Evolutionary conservation across 1,140 invertebrate genomes (phyloP).

Genomic region (Papilio polyxenes): DNA sequence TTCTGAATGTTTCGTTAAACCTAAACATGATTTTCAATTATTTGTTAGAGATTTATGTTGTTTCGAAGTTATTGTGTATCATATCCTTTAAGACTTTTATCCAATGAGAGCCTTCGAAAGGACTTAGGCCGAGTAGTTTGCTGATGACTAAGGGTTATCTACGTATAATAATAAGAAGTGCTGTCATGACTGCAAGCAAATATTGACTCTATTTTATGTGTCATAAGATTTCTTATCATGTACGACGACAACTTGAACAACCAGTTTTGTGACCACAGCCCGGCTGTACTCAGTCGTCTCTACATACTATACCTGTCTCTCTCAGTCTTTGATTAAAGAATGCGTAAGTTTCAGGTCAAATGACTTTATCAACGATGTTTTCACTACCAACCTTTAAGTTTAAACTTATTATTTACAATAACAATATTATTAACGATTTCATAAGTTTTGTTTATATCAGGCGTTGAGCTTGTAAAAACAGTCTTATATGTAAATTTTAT

Average conservation of each 20-base stretch:
- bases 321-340: conserved; percentile 53
- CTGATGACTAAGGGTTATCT: conserved; percentile 62
- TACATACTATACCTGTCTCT: conserved; percentile 46
- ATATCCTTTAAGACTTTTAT: conserved; percentile 25
- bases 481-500: not conserved
- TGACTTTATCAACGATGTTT: conserved; percentile 41
- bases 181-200: conserved; percentile 45
- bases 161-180: conserved; percentile 53
- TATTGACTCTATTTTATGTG: conserved; percentile 51
- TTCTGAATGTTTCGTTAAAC: not conserved
- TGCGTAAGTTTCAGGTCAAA: conserved; percentile 67
- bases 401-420: conserved; percentile 36
- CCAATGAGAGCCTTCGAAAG: conserved; percentile 41
- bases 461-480: not conserved
- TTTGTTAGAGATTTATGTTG: not conserved
- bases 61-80: not conserved
- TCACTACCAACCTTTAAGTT: not conserved
- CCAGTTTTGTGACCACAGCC: conserved; percentile 70
- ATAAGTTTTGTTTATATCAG: not conserved
- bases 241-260: conserved; percentile 48
- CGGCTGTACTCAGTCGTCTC: conserved; percentile 52
- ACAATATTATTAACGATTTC: conserved; percentile 38
- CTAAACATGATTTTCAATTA: too few relatives aligned
- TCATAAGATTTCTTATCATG: conserved; percentile 54
- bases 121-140: conserved; percentile 41